Conservation (phyloP, 2,888 invertebrate genomes). For the Corythucha ciliata region DNA sequence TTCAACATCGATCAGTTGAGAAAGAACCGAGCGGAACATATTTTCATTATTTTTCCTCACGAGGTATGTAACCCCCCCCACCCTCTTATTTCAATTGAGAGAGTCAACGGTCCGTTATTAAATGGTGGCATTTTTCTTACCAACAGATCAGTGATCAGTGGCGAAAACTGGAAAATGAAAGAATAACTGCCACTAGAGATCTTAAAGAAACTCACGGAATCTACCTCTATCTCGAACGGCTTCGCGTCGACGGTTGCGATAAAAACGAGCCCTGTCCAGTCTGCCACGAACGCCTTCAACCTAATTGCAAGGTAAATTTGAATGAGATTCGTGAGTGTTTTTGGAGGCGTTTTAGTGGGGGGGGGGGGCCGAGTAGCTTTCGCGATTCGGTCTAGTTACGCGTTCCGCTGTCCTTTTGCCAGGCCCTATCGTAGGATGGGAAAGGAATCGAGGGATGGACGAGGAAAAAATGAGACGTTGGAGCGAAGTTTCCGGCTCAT, state of each 20-base stretch:
- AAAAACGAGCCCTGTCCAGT: conserved; percentile 60
- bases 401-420: no score
- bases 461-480: no score
- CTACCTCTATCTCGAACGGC: conserved; percentile 54
- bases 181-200: conserved; percentile 35
- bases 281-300: conserved; percentile 50
- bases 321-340: no score
- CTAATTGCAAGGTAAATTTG: conserved; percentile 46
- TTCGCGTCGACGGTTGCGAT: conserved; percentile 45
- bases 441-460: no score
- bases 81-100: neutral
- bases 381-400: no score
- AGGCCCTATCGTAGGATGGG: no score
- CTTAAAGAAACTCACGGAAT: conserved; percentile 52
- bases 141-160: conserved; percentile 19
- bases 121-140: neutral
- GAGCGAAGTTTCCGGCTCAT: no score
- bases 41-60: conserved; percentile 38
- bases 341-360: no score
- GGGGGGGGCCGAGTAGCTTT: no score
- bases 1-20: no score
- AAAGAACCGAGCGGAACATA: conserved; percentile 38
- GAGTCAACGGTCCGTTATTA: neutral
- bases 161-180: conserved; percentile 16
- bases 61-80: conserved; percentile 39